Evolutionary conservation across 2,797 vertebrate genomes (phyloP).

Genomic region (Rhodeus uyekii): DNA sequence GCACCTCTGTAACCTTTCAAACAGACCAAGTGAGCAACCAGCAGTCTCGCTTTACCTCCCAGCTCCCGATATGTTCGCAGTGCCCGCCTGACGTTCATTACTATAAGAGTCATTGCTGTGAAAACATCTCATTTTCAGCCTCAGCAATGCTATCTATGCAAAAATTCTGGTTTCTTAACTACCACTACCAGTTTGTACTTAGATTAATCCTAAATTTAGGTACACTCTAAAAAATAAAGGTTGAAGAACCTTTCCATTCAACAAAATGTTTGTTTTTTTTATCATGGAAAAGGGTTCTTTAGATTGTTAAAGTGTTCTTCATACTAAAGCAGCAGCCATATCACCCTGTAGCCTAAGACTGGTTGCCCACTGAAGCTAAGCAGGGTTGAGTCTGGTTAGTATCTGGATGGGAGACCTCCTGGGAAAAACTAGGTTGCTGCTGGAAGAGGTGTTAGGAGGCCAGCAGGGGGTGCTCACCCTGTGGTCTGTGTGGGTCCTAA

Average conservation of each 20-base stretch:
- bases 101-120: conserved; percentile 66
- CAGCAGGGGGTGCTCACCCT: too few relatives aligned
- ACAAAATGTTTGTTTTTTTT: not conserved
- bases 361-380: too few relatives aligned
- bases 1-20: not conserved
- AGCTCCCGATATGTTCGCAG: conserved; percentile 62
- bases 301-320: not conserved
- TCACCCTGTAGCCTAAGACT: too few relatives aligned
- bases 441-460: too few relatives aligned
- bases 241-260: not conserved
- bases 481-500: too few relatives aligned
- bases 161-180: not conserved
- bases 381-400: too few relatives aligned
- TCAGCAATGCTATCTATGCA: not conserved
- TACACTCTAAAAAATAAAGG: not conserved
- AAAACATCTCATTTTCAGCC: conserved; percentile 32
- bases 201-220: not conserved
- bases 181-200: too few relatives aligned
- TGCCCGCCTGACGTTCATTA: conserved; percentile 70
- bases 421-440: too few relatives aligned
- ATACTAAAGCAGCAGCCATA: too few relatives aligned
- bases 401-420: too few relatives aligned
- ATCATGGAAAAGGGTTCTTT: not conserved
- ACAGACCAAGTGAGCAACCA: not conserved
- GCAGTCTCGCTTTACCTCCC: conserved; percentile 14